Percentiles rank a stretch among this genome's conserved stretches.
Evolutionary conservation across 2,888 invertebrate genomes (phyloP).

Genomic region (Thereva unica): DNA sequence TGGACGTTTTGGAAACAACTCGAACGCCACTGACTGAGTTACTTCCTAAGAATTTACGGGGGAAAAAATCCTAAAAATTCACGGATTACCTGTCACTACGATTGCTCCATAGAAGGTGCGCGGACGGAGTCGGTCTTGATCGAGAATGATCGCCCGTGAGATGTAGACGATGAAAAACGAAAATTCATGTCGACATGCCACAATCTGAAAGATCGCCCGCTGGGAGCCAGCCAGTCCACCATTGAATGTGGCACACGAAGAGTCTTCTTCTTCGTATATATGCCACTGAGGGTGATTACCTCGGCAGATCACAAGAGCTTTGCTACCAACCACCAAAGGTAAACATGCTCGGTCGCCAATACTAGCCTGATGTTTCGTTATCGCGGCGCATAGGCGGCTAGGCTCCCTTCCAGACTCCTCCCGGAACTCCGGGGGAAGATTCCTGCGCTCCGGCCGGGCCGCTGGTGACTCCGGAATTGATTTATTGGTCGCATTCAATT

Average conservation of each 20-base stretch:
- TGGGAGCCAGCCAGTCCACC: conserved; percentile 30
- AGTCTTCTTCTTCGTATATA: conserved; percentile 12
- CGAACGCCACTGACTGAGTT: conserved; percentile 1
- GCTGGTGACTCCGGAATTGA: conserved; percentile 23
- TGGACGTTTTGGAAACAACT: conserved; percentile 32
- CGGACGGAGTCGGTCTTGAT: not conserved
- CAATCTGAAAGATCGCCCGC: conserved; percentile 39
- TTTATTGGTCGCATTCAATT: conserved; percentile 36
- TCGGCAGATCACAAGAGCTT: conserved; percentile 2
- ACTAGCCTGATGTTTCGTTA: no score
- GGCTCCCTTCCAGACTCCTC: no score
- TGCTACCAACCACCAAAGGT: conserved; percentile 30
- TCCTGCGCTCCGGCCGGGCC: no score
- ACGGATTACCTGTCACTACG: conserved; percentile 34
- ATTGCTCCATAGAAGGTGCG: conserved; percentile 3
- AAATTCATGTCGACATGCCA: conserved; percentile 41
- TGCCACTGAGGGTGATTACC: conserved; percentile 32
- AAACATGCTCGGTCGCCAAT: no score
- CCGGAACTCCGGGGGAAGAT: no score
- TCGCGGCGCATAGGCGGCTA: no score
- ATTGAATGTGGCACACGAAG: conserved; percentile 16
- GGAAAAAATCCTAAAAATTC: conserved; percentile 26
- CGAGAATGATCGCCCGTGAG: conserved; percentile 33
- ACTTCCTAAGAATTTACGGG: no score
- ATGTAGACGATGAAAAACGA: conserved; percentile 29